Conservation (phyloP, 2,797 vertebrate genomes). For the Hemibagrus guttatus region DNA sequence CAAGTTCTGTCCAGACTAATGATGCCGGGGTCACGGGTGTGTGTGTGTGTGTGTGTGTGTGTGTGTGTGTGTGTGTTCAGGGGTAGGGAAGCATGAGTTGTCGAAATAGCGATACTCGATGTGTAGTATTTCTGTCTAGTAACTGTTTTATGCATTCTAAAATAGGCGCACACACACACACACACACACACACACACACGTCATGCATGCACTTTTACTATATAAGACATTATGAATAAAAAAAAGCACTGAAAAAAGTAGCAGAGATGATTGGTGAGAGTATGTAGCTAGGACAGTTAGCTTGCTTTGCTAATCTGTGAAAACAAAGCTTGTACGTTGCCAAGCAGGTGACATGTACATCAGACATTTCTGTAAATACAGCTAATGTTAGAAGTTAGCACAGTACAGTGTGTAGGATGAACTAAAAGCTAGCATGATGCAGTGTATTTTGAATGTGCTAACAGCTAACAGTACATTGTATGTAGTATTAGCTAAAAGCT, state of each 20-base stretch:
- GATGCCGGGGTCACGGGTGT: conserved; percentile 34
- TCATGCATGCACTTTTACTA: not conserved
- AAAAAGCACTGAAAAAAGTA: not conserved
- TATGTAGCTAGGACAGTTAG: not conserved
- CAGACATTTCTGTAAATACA: not conserved
- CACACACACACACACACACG: not conserved
- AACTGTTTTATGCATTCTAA: not conserved
- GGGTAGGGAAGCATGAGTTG: not conserved
- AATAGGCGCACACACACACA: not conserved
- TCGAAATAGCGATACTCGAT: not conserved
- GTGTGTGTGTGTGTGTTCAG: not conserved
- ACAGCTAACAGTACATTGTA: not conserved
- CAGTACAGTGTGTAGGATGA: not conserved
- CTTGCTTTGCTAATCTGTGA: not conserved
- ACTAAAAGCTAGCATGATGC: no score
- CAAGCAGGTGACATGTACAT: not conserved
- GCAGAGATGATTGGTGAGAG: not conserved
- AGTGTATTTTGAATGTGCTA: no score
- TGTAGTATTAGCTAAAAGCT: not conserved
- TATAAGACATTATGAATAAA: not conserved
- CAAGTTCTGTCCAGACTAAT: conserved; percentile 79
- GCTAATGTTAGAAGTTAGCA: not conserved
- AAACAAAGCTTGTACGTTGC: not conserved
- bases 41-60: not conserved
- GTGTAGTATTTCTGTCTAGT: not conserved